A percentile compares a stretch with the other conserved stretches of the same genome.
These are phyloP conservation scores for Ursus arctos DNA, from an alignment of 2,113 vertebrate species.

Conservation along the genomic window DNA sequence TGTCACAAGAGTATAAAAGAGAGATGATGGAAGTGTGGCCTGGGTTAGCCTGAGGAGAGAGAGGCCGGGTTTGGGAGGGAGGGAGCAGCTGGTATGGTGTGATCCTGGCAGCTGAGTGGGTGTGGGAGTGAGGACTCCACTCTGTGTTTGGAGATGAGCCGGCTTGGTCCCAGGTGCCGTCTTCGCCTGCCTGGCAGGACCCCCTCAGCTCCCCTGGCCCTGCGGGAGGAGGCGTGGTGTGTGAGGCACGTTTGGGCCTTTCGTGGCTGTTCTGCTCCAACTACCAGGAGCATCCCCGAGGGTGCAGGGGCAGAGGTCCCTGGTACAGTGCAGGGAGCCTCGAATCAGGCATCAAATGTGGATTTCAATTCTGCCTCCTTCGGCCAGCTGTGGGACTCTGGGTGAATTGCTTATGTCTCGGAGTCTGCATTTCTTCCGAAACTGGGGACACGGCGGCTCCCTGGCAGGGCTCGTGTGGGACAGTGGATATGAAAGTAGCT, in stretches of 20 bases:
- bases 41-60: not conserved
- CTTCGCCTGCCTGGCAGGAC: not conserved
- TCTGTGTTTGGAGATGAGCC: not conserved
- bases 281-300: not conserved
- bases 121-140: not conserved
- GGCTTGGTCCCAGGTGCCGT: not conserved
- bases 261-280: too few relatives aligned
- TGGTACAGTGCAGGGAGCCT: not conserved
- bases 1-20: not conserved
- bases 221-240: not conserved
- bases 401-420: not conserved
- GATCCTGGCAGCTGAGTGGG: not conserved
- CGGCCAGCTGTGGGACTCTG: not conserved
- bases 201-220: not conserved
- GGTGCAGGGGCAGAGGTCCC: not conserved
- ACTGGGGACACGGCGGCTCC: not conserved
- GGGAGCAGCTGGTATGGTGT: not conserved
- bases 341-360: rapidly evolving
- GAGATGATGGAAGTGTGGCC: not conserved
- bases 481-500: not conserved
- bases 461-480: not conserved
- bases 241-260: not conserved
- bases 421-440: not conserved
- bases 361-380: not conserved
- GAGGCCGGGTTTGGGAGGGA: not conserved